Evolutionary conservation across 2,888 invertebrate species (phyloP), one percentile per base, ranked within the genome.

Genomic region (Caenorhabditis becei): DNA sequence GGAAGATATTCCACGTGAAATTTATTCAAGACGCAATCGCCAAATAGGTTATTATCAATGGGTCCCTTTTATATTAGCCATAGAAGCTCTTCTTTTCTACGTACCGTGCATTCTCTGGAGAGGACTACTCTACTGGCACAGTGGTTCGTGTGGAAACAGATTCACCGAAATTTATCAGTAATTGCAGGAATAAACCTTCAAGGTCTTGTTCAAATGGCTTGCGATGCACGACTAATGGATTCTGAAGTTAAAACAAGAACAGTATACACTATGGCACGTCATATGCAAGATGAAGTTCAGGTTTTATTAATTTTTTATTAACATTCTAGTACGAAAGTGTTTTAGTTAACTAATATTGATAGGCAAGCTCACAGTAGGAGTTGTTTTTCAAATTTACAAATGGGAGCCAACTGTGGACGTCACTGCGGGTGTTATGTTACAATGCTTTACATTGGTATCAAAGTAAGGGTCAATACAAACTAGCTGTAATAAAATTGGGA

Each of bases 401-500:
- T 88, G 58, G 89, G 89, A 20, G 77, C 86, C 37, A 87, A 86
- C 63, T 86, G 89, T 63, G 91, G 91, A 8, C 80, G 90, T 28
- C 91, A 90, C 75, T 91, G 91, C 74, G 91, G 91, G 54, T 91
- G 91, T 66, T 91, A 91, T 74, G 90, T 91, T 26, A 91, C 91
- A 1, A 85, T 90, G 82, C 83, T 91, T 8, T 91, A 91, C 81
- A 89, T 91, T 56, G 88, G 89, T 53, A 91, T 91, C 65, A 91
- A 91, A 83, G 89, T 88, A 11, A 14, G 14, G 7, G 14, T 7
- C 41, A 7, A 7, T 24, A 4, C 5, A n/a, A 26, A 4, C 1
- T 26, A 11, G 14, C 14, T 37, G 37, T 49, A 51, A 2, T 16
- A 24, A 28, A 59, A 49, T n/a, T n/a, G n/a, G 14, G 35, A 10